Conservation (phyloP, 2,888 invertebrate species). For the Amiota mariae region DNA sequence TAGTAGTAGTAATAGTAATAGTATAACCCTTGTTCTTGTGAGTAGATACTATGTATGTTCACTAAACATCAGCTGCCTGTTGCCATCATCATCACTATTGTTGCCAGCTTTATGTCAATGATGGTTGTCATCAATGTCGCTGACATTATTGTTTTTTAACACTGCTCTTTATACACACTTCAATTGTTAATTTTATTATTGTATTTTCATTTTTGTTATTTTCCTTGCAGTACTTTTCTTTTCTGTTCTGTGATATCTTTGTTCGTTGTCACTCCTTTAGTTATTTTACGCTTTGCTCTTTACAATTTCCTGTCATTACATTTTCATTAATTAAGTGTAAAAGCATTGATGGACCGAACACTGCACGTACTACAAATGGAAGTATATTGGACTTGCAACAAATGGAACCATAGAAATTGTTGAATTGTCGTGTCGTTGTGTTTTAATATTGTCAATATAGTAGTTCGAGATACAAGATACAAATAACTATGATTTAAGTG, state of each 20-base stretch:
- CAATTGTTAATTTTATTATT: too few relatives aligned
- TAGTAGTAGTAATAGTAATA: too few relatives aligned
- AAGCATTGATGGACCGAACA: slow-evolving; percentile 48
- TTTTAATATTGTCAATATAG: slow-evolving; percentile 35
- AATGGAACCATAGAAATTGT: slow-evolving; percentile 56
- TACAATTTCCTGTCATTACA: slow-evolving; percentile 53
- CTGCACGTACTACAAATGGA: background rate
- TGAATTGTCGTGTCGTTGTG: slow-evolving; percentile 39
- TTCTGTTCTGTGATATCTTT: too few relatives aligned
- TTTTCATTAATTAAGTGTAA: slow-evolving; percentile 66
- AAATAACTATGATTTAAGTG: slow-evolving; percentile 43
- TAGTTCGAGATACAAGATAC: background rate
- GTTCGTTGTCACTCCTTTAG: slow-evolving; percentile 40
- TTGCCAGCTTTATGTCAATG: too few relatives aligned
- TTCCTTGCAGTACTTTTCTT: too few relatives aligned
- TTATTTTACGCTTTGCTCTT: slow-evolving; percentile 60
- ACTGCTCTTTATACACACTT: too few relatives aligned
- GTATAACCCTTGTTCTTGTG: too few relatives aligned
- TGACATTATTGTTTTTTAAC: background rate
- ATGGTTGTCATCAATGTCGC: background rate
- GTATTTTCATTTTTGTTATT: too few relatives aligned
- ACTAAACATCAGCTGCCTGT: too few relatives aligned
- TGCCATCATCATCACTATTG: too few relatives aligned
- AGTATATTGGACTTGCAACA: slow-evolving; percentile 29
- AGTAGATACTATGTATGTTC: too few relatives aligned